Conservation (phyloP, 1,140 invertebrate genomes). For the Drosophila murphyi region DNA sequence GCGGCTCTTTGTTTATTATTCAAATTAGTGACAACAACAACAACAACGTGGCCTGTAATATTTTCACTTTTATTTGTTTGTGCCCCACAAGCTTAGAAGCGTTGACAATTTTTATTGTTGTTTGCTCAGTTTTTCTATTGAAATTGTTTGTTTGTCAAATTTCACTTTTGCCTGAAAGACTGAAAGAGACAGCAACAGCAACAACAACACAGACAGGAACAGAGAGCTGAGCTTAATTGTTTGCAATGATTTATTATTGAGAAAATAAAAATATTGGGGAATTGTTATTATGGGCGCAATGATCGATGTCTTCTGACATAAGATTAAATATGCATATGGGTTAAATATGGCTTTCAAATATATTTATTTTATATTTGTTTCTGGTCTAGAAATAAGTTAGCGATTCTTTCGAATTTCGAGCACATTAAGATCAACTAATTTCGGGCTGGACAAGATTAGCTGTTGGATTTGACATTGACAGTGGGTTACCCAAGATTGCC, state of each 20-base stretch:
- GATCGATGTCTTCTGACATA: too few species aligned
- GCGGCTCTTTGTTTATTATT: slow-evolving; percentile 43
- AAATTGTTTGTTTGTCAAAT: slow-evolving; percentile 31
- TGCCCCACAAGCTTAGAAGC: slow-evolving; percentile 38
- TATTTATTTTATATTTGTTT: too few species aligned
- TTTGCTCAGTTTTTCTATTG: slow-evolving; percentile 26
- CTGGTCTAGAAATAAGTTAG: too few species aligned
- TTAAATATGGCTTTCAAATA: too few species aligned
- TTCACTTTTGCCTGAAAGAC: slow-evolving; percentile 43
- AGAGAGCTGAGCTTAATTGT: neutral
- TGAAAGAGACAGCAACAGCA: neutral
- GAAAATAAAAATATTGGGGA: too few species aligned
- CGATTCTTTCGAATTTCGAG: too few species aligned
- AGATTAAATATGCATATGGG: too few species aligned
- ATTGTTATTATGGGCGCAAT: too few species aligned
- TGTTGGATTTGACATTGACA: neutral
- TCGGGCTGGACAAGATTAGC: neutral
- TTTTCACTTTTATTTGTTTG: slow-evolving; percentile 58
- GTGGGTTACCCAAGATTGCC: neutral
- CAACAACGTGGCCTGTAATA: slow-evolving; percentile 37
- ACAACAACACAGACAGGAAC: too few species aligned
- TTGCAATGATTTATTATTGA: neutral
- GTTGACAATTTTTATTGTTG: slow-evolving; percentile 52
- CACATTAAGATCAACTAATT: too few species aligned
- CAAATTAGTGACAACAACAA: slow-evolving; percentile 47